Base-by-base conservation (phyloP, 2,113 vertebrate genomes). In the Sclerurus mexicanus region DNA sequence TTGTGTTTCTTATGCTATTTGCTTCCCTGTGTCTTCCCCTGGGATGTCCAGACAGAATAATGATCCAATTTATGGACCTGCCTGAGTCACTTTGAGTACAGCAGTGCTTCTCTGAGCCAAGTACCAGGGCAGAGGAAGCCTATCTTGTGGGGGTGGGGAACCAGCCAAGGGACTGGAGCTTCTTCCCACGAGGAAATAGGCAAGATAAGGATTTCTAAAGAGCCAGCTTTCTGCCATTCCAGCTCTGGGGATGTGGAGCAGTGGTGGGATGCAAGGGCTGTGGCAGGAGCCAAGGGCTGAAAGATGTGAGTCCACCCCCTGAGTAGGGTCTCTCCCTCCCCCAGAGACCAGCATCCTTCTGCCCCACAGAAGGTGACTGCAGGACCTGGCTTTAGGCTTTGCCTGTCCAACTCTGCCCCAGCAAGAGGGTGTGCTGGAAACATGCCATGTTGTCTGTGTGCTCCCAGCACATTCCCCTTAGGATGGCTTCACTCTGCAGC, bases 401-500 rank as follows among this genome's bases (percentile, higher is more conserved):
- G 23, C 69, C 55, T 73, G 55, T 50, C 59, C 77, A 9, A 37
- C 31, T 44, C 4, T 4, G 28, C 49, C 44, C 56, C 39, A 37
- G 59, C 39, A 42, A n/a, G 42, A 53, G 22, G 46, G 7, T 56
- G 37, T 49, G 39, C 44, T 72, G 63, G 67, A 16, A 80, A 23
- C 12, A 1, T 6, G 31, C 17, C 0, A 0, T 7, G 31, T 18
- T 60, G 46, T 30, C 73, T 49, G 44, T 66, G 46, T 35, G 67
- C 22, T 77, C 79, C 67, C 44, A 59, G 12, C 68, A 53, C n/a
- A 35, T 44, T 74, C 50, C 64, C 28, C 50, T 81, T 1, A 3
- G 77, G 40, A 40, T 13, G 2, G 44, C 46, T 73, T 64, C 0
- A 0, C 30, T 17, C 53, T 28, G 50, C 59, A 25, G 39, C 71